Conservation (phyloP, 2,113 vertebrate species). For the Lamprotornis superbus region DNA sequence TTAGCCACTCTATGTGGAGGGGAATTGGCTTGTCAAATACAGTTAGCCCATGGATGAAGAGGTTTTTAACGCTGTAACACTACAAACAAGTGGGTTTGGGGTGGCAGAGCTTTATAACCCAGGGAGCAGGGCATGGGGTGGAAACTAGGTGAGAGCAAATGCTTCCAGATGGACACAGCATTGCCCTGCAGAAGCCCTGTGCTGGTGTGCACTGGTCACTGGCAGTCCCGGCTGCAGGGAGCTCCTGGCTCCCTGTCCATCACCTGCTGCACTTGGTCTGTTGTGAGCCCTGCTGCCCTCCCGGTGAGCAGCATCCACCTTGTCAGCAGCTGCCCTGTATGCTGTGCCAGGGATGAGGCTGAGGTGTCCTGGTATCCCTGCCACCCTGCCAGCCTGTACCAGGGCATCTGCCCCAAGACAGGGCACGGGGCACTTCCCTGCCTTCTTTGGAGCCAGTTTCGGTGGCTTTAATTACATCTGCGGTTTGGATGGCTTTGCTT, state of each 20-base stretch:
- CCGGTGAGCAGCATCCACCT: accelerated
- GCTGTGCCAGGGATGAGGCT: accelerated
- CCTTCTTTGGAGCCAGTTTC: background rate
- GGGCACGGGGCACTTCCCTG: background rate
- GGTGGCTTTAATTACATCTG: slow-evolving; percentile 39
- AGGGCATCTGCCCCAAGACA: accelerated
- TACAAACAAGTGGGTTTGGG: background rate
- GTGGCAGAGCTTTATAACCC: background rate
- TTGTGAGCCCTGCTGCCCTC: background rate
- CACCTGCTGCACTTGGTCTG: background rate
- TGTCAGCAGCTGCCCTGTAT: accelerated
- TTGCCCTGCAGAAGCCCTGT: background rate
- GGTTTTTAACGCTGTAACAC: background rate
- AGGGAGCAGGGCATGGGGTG: background rate
- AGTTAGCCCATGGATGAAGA: background rate
- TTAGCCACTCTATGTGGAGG: background rate
- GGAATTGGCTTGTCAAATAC: background rate
- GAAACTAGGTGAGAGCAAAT: accelerated
- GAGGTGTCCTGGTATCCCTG: background rate
- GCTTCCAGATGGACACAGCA: background rate
- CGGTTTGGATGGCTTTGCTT: slow-evolving; percentile 42
- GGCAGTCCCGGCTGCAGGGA: accelerated
- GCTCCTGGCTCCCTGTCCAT: background rate
- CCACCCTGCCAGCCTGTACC: background rate
- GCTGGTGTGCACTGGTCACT: accelerated